Percentiles rank a stretch among this genome's conserved stretches.
phyloP scores from a whole-genome alignment of 2,113 vertebrate species.

The Phrynocephalus versicolor region DNA sequence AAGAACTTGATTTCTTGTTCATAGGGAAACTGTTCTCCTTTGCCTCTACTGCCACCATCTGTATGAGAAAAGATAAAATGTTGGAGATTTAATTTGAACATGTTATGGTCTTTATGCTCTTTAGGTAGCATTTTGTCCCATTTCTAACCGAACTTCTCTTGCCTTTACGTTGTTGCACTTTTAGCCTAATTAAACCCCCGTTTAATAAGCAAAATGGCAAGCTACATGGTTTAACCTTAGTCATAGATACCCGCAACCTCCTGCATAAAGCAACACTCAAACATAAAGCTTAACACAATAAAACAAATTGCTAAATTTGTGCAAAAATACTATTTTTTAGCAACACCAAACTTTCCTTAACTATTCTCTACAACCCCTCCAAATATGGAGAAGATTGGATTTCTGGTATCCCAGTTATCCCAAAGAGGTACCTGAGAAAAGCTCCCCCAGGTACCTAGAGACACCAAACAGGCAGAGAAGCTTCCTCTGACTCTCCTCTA shows the following conservation, averaged over 20 bases:
- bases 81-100: slow-evolving; percentile 18
- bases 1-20: slow-evolving; percentile 98
- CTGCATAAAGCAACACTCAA: neutral
- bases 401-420: no score
- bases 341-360: no score
- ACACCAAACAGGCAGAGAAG: no score
- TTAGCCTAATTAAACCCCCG: no score
- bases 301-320: no score
- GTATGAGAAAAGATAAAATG: slow-evolving; percentile 59
- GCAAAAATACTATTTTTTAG: no score
- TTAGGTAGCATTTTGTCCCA: neutral
- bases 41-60: slow-evolving; percentile 85
- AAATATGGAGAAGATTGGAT: no score
- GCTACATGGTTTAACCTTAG: neutral
- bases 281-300: no score
- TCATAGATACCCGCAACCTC: neutral
- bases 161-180: no score
- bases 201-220: neutral
- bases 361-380: no score
- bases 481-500: no score
- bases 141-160: neutral
- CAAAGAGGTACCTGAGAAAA: neutral
- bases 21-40: slow-evolving; percentile 87
- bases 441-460: neutral
- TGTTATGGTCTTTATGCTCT: neutral